A percentile compares a stretch with the other conserved stretches of the same genome.
These are phyloP conservation scores for Hylaea fasciaria DNA, from an alignment of 2,888 invertebrate genomes.

Conservation along the genomic window DNA sequence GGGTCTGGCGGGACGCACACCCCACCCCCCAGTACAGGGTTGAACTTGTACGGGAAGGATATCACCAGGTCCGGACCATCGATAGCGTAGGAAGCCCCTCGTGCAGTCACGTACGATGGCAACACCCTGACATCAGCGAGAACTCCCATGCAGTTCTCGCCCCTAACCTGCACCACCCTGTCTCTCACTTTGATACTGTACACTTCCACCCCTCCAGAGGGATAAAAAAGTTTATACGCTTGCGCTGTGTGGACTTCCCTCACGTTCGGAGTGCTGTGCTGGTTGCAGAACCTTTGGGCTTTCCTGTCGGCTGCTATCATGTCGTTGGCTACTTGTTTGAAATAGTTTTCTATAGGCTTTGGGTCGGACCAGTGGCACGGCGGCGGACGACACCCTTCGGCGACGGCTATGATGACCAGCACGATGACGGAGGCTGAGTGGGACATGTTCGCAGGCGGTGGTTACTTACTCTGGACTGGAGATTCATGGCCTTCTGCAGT, in stretches of 20 bases:
- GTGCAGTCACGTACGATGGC: background rate
- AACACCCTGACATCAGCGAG: background rate
- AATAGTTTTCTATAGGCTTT: slow-evolving; percentile 29
- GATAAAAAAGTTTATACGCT: background rate
- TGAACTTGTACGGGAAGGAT: background rate
- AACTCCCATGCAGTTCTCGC: background rate
- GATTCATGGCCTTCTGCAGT: background rate
- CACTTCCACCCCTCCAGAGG: background rate
- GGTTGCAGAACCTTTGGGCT: slow-evolving; percentile 19
- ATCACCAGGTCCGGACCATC: background rate
- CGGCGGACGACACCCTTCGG: slow-evolving; percentile 25
- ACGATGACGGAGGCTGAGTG: background rate
- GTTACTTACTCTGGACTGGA: background rate
- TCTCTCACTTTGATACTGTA: background rate
- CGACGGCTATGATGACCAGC: background rate
- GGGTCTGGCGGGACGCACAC: background rate
- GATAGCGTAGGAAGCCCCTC: background rate
- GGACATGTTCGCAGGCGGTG: background rate
- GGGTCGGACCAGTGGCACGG: slow-evolving; percentile 37
- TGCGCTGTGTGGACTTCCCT: background rate
- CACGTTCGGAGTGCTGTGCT: background rate
- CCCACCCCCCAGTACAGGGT: background rate
- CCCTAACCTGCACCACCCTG: background rate
- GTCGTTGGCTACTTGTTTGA: slow-evolving; percentile 26
- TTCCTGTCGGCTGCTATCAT: slow-evolving; percentile 34